Conservation (phyloP, 2,797 vertebrate genomes). For the Brotula barbata region DNA sequence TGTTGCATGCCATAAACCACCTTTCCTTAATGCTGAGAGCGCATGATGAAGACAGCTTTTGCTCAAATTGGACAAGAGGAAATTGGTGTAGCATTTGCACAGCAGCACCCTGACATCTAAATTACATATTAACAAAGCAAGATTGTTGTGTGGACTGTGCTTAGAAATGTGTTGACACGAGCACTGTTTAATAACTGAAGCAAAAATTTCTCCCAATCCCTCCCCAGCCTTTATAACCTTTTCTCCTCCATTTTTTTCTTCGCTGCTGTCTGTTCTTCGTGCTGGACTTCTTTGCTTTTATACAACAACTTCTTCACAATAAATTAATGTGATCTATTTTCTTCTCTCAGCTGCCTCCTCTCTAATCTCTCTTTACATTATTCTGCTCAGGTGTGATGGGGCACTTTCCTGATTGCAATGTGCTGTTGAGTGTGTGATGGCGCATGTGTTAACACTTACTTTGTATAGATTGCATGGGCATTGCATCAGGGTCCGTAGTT, state of each 20-base stretch:
- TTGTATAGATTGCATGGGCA: slow-evolving; percentile 65
- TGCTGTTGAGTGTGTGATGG: slow-evolving; percentile 53
- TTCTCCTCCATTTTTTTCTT: slow-evolving; percentile 39
- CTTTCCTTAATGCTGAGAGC: slow-evolving; percentile 49
- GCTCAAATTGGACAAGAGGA: slow-evolving; percentile 42
- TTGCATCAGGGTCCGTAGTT: slow-evolving; percentile 49
- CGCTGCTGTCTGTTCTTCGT: slow-evolving; percentile 58
- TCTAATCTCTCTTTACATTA: slow-evolving; percentile 72
- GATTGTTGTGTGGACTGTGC: slow-evolving; percentile 45
- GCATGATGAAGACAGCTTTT: slow-evolving; percentile 66
- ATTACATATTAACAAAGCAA: slow-evolving; percentile 21
- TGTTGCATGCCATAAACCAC: slow-evolving; percentile 63
- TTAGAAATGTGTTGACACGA: slow-evolving; percentile 40
- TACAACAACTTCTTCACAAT: slow-evolving; percentile 48
- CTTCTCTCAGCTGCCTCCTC: slow-evolving; percentile 69
- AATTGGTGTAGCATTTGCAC: slow-evolving; percentile 53
- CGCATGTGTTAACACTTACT: slow-evolving; percentile 62
- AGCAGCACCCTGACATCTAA: slow-evolving; percentile 51
- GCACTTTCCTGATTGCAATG: slow-evolving; percentile 51
- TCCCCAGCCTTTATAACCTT: slow-evolving; percentile 55
- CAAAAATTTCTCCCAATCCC: slow-evolving; percentile 41
- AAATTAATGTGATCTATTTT: slow-evolving; percentile 68
- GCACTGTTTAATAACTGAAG: slow-evolving; percentile 55
- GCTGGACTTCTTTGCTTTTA: slow-evolving; percentile 66
- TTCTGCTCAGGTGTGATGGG: slow-evolving; percentile 74